Evolutionary conservation across 2,888 invertebrate species (phyloP).

Genomic region (Boloria selene): DNA sequence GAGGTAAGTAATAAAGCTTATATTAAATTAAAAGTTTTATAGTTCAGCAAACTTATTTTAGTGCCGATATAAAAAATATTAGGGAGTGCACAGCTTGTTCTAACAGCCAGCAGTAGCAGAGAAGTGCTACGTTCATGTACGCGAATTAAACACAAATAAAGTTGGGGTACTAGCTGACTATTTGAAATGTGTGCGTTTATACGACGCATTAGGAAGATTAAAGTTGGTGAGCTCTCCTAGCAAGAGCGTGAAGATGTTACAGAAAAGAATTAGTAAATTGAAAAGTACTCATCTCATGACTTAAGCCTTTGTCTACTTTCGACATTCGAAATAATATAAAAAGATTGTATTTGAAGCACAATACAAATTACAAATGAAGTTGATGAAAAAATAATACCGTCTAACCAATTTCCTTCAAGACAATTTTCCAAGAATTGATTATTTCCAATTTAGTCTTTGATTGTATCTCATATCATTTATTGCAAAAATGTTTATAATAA

Average conservation of each 20-base stretch:
- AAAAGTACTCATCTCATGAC: background rate
- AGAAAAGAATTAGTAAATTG: slow-evolving; percentile 53
- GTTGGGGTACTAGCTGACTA: slow-evolving; percentile 55
- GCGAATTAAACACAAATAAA: slow-evolving; percentile 56
- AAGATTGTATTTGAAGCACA: slow-evolving; percentile 21
- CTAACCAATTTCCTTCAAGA: slow-evolving; percentile 34
- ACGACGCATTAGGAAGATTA: slow-evolving; percentile 79
- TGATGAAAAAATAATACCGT: slow-evolving; percentile 37
- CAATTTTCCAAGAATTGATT: slow-evolving; percentile 30
- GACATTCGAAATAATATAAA: no score
- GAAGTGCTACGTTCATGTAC: slow-evolving; percentile 31
- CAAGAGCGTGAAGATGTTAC: slow-evolving; percentile 49
- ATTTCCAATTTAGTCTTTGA: slow-evolving; percentile 29
- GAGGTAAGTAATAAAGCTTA: slow-evolving; percentile 26
- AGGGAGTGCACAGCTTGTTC: slow-evolving; percentile 44
- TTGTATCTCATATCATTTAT: slow-evolving; percentile 33
- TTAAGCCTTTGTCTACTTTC: background rate
- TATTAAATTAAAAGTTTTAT: slow-evolving; percentile 35
- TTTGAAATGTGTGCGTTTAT: slow-evolving; percentile 64
- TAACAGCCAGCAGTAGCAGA: slow-evolving; percentile 40
- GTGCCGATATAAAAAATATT: slow-evolving; percentile 39
- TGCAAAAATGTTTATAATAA: slow-evolving; percentile 21
- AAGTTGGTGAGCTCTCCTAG: slow-evolving; percentile 58
- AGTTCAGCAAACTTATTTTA: slow-evolving; percentile 31
- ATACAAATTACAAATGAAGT: slow-evolving; percentile 30